Percentiles rank a stretch among this genome's conserved stretches.
Evolutionary conservation across 2,888 invertebrate genomes (phyloP).

Genomic region (Philereme vetulata): DNA sequence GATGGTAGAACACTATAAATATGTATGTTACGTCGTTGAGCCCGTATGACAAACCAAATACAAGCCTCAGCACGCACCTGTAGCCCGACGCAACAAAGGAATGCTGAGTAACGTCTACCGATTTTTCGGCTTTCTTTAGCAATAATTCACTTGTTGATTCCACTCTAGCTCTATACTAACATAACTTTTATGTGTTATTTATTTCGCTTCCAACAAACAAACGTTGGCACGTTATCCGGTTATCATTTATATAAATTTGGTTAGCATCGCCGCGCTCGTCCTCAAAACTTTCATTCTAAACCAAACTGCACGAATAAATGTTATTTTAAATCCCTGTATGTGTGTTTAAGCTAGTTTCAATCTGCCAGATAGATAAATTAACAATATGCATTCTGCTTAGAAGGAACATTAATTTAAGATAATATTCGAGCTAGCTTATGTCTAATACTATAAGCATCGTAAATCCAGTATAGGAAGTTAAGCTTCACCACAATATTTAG

Average conservation of each 20-base stretch:
- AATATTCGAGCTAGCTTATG: conserved; percentile 57
- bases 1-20: conserved; percentile 39
- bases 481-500: conserved; percentile 66
- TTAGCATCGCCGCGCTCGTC: too few species aligned
- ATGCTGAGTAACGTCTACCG: conserved; percentile 70
- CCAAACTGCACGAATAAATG: neutral
- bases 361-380: neutral
- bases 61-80: conserved; percentile 61
- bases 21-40: conserved; percentile 32
- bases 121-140: conserved; percentile 67
- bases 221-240: conserved; percentile 44
- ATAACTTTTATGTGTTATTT: conserved; percentile 61
- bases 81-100: conserved; percentile 68
- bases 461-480: conserved; percentile 68
- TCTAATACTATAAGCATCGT: conserved; percentile 64
- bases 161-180: conserved; percentile 53
- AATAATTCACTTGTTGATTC: conserved; percentile 79
- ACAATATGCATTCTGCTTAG: conserved; percentile 8
- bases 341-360: neutral
- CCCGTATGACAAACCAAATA: conserved; percentile 65
- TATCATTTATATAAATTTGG: too few species aligned
- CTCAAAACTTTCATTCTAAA: neutral
- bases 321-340: neutral
- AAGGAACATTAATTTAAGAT: conserved; percentile 41
- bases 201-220: conserved; percentile 52